Conservation (phyloP, 2,888 invertebrate genomes). For the Cryptocephalus moraei region DNA sequence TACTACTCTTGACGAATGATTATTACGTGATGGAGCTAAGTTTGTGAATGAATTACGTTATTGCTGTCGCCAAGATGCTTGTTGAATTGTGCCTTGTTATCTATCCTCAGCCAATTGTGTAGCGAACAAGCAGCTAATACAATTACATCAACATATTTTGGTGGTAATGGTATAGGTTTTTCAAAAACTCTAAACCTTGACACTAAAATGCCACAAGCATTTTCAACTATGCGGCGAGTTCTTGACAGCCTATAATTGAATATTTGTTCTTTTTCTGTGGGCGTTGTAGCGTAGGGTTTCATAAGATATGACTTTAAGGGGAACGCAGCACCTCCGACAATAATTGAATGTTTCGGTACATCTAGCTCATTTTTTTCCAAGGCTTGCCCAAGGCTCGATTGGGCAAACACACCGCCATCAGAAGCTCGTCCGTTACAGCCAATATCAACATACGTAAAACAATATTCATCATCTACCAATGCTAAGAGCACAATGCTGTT, state of each 20-base stretch:
- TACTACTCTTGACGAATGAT: background rate
- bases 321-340: background rate
- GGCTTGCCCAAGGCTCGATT: background rate
- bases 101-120: conserved; percentile 1
- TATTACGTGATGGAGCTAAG: no score
- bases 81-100: background rate
- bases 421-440: no score
- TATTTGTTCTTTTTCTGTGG: conserved; percentile 6
- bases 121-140: conserved; percentile 2
- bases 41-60: no score
- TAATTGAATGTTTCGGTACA: background rate
- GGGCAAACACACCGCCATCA: no score
- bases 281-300: conserved; percentile 1
- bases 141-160: conserved; percentile 4
- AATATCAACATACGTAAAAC: no score
- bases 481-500: no score
- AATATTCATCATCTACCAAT: no score
- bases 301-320: background rate
- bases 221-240: conserved; percentile 16
- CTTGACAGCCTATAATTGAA: conserved; percentile 16
- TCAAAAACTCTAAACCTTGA: conserved; percentile 16
- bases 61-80: no score
- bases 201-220: conserved; percentile 16
- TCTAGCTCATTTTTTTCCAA: background rate
- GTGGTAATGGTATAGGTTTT: conserved; percentile 5